Percentiles rank a stretch among this genome's conserved stretches.
phyloP scores from a whole-genome alignment of 2,797 vertebrate genomes.

The Fistularia tabacaria region DNA sequence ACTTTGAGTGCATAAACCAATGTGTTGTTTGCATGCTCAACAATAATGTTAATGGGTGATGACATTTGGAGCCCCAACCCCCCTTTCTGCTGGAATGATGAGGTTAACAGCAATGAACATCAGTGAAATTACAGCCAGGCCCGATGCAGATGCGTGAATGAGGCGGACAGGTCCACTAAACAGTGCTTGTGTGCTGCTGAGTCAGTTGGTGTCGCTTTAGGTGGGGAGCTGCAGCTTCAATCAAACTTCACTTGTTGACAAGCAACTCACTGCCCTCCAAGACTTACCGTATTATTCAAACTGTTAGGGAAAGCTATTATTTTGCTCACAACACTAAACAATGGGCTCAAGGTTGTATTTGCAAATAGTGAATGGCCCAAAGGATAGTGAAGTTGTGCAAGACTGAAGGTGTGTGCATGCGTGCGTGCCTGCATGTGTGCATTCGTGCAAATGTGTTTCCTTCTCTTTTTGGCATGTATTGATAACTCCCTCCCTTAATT shows the following conservation, averaged over 20 bases:
- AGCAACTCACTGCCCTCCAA: slow-evolving; percentile 46
- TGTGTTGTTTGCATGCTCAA: slow-evolving; percentile 6
- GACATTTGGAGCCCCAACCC: slow-evolving; percentile 22
- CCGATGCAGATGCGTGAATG: slow-evolving; percentile 58
- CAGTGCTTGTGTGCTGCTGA: slow-evolving; percentile 59
- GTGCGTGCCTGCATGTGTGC: slow-evolving; percentile 43
- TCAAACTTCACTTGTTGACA: slow-evolving; percentile 66
- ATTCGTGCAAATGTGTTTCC: slow-evolving; percentile 21
- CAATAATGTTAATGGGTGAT: slow-evolving; percentile 37
- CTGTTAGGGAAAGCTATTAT: slow-evolving; percentile 51
- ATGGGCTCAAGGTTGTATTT: slow-evolving; percentile 43
- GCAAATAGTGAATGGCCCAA: slow-evolving; percentile 14
- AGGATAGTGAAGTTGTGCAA: slow-evolving; percentile 68
- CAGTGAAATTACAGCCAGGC: slow-evolving; percentile 36
- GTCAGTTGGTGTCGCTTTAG: slow-evolving; percentile 64
- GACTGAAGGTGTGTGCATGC: slow-evolving; percentile 55
- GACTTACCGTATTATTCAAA: slow-evolving; percentile 50
- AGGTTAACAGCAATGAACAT: slow-evolving; percentile 31
- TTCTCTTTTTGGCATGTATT: slow-evolving; percentile 30
- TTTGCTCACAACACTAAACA: slow-evolving; percentile 29
- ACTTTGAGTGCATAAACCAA: slow-evolving; percentile 15
- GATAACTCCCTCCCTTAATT: slow-evolving; percentile 23
- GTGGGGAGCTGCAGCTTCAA: slow-evolving; percentile 56
- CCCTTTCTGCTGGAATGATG: slow-evolving; percentile 8
- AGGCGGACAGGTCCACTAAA: slow-evolving; percentile 68